A percentile compares a stretch with the other conserved stretches of the same genome.
These are phyloP conservation scores for Sinonovacula constricta DNA, from an alignment of 1,140 invertebrate genomes.

Conservation along the genomic window DNA sequence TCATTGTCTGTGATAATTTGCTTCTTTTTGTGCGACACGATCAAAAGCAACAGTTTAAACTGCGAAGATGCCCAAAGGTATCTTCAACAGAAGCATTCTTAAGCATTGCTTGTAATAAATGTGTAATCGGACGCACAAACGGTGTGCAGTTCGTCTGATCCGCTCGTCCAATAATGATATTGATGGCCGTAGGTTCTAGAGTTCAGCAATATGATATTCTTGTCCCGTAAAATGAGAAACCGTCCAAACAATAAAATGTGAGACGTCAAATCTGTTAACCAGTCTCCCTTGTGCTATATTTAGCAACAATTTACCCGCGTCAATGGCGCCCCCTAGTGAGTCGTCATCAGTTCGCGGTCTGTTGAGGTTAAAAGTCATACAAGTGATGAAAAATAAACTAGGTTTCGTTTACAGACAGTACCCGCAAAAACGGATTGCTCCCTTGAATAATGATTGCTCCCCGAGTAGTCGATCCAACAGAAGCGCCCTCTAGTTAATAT, in stretches of 20 bases:
- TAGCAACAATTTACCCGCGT: constrained; percentile 25
- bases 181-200: not conserved
- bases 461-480: no score
- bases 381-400: constrained; percentile 38
- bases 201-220: not conserved
- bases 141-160: no score
- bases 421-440: no score
- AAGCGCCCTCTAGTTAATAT: no score
- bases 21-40: no score
- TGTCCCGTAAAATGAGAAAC: not conserved
- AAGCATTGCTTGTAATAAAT: no score
- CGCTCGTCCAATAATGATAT: not conserved
- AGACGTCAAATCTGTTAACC: constrained; percentile 32
- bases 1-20: no score
- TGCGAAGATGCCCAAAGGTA: no score
- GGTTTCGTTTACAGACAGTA: not conserved
- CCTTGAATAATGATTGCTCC: no score
- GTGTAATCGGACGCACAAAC: no score
- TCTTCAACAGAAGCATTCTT: no score
- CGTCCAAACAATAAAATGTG: not conserved
- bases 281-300: constrained; percentile 17
- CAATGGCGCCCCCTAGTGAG: constrained; percentile 29
- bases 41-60: no score
- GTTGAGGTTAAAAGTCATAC: constrained; percentile 40
- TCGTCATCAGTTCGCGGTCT: constrained; percentile 23